These are phyloP conservation scores for Sitta europaea DNA, from an alignment of 2,113 vertebrate genomes.

Conservation along the genomic window DNA sequence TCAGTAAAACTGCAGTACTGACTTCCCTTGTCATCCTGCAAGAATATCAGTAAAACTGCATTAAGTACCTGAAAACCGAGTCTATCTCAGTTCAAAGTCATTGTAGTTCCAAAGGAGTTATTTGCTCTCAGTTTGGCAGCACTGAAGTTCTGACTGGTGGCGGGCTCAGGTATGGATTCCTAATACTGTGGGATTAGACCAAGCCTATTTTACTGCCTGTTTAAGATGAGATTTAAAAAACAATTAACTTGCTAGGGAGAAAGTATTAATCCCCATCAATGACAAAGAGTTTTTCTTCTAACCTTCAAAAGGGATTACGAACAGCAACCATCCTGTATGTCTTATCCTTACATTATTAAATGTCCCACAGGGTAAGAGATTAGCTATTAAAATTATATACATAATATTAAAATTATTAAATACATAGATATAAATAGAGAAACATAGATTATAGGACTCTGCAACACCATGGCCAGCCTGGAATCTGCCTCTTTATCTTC, in stretches of 20 bases:
- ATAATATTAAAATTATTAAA: background rate
- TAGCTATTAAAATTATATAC: background rate
- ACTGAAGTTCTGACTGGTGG: background rate
- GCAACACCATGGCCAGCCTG: rapidly evolving
- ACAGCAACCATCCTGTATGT: background rate
- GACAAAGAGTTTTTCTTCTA: background rate
- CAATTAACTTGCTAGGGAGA: background rate
- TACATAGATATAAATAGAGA: background rate
- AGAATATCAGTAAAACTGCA: background rate
- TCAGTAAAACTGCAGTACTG: too few species aligned
- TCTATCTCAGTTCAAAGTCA: background rate
- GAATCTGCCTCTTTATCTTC: background rate
- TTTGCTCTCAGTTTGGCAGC: background rate
- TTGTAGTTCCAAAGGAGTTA: background rate
- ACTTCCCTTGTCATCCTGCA: background rate
- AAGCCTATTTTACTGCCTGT: background rate
- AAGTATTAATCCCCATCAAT: background rate
- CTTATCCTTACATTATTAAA: background rate
- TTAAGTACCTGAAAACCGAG: background rate
- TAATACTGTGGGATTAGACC: background rate
- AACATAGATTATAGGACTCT: background rate
- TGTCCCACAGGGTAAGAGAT: background rate
- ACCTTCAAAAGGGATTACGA: background rate
- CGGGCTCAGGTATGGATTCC: background rate
- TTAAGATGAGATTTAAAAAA: background rate